Conservation (phyloP, 2,888 invertebrate genomes). For the Tineola bisselliella region DNA sequence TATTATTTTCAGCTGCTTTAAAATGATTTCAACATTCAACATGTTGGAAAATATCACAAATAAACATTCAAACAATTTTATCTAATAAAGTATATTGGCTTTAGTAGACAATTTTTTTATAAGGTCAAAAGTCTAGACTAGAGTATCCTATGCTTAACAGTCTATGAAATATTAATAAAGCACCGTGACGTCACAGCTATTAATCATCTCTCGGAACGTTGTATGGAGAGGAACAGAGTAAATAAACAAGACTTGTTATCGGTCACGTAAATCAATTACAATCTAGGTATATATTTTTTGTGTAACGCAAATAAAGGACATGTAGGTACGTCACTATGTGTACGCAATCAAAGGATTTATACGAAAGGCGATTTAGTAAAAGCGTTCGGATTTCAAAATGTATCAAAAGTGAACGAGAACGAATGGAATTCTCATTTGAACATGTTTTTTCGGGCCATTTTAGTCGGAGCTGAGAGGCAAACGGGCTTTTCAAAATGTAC, state of each 20-base stretch:
- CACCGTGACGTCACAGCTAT: too few species aligned
- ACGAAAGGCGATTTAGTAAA: slow-evolving; percentile 11
- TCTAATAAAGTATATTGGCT: too few species aligned
- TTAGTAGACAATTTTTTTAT: too few species aligned
- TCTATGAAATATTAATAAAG: too few species aligned
- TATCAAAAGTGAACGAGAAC: neutral
- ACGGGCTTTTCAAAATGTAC: slow-evolving; percentile 23
- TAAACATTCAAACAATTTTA: too few species aligned
- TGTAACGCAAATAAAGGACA: neutral
- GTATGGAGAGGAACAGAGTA: neutral
- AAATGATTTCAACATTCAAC: too few species aligned
- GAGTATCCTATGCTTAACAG: too few species aligned
- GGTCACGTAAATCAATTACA: neutral
- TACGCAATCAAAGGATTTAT: slow-evolving; percentile 12
- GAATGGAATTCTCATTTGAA: slow-evolving; percentile 7
- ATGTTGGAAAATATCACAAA: too few species aligned
- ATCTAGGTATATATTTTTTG: neutral
- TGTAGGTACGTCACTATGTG: neutral
- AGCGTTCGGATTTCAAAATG: slow-evolving; percentile 12
- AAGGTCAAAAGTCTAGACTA: too few species aligned
- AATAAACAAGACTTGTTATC: neutral
- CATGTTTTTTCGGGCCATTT: neutral
- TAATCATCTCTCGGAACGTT: too few species aligned
- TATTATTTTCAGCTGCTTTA: neutral
- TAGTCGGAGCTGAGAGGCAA: slow-evolving; percentile 16